Evolutionary conservation across 1,140 invertebrate genomes (phyloP), one percentile per base, ranked within the genome.

Genomic region (Anagrus nilaparvatae): DNA sequence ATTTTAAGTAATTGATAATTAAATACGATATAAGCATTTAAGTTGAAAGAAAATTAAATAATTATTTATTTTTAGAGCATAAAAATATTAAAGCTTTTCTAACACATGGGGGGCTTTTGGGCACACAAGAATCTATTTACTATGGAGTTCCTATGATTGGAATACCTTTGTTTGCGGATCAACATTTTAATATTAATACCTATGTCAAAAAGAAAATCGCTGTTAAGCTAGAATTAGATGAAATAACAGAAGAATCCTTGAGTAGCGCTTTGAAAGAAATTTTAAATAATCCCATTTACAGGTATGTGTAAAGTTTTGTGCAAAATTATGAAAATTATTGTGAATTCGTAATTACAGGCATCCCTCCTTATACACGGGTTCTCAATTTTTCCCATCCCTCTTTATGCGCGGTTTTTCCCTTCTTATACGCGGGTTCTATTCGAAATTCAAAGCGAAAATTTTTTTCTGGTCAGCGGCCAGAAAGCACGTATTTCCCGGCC

Each of bases 71-170:
- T 39, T 5, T 35, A 66, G 63, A 64, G 10, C 63, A 65, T 33
- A 53, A 47, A 14, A 64, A 64, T 18, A 19, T 60, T 12, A 69
- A 70, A 41, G 74, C 72, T 0, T 87, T 86, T 44, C 72, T 86
- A 44, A 78, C 79, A 0, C 84, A 89, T 49, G 79, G 76, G 16
- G 85, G 84, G 0, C 71, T 84, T 23, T 72, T 83, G 53, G 78
- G 84, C n/a, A 77, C 75, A 2, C 79, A 78, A 27, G 85, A 89
- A 59, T 75, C 82, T 6, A 70, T 83, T 33, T 75, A 82, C 50
- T 81, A 74, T 49, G 82, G 75, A 6, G 78, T 87, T 5, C 84
- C 85, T 0, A 70, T 84, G 28, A 61, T 89, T 5, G 73, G 76
- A 13, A 76, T 86, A 49, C 84, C 85, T 8, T 60, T 86, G 40